Percentiles rank a stretch among this genome's conserved stretches.
These are phyloP conservation scores for Oryctes rhinoceros DNA, from an alignment of 1,140 invertebrate species.

Conservation along the genomic window DNA sequence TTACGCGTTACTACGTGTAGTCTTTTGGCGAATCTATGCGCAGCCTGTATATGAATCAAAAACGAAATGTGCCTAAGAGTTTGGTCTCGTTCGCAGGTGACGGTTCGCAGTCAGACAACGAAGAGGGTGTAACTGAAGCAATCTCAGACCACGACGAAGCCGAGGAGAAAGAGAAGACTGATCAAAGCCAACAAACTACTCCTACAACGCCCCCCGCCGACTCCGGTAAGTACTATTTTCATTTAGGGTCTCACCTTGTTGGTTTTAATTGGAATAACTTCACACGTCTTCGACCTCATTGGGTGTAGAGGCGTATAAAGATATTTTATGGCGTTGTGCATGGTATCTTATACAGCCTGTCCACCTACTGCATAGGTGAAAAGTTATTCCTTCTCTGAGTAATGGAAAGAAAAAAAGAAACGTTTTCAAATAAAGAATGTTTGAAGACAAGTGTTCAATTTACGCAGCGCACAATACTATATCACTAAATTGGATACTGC, in stretches of 20 bases:
- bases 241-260: not conserved
- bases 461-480: no score
- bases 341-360: no score
- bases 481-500: no score
- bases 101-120: slow-evolving; percentile 52
- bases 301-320: not conserved
- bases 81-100: slow-evolving; percentile 51
- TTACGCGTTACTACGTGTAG: no score
- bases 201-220: slow-evolving; percentile 58
- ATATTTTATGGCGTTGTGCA: no score
- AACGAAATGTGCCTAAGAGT: not conserved
- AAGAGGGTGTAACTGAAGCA: slow-evolving; percentile 47
- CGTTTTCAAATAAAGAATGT: no score
- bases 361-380: no score
- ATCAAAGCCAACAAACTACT: slow-evolving; percentile 61
- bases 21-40: no score
- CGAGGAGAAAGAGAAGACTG: slow-evolving; percentile 58
- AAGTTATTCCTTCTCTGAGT: no score
- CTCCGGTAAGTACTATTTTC: slow-evolving; percentile 8
- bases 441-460: no score
- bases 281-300: not conserved
- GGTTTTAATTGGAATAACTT: slow-evolving; percentile 28
- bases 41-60: not conserved
- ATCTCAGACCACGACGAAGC: slow-evolving; percentile 50
- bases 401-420: no score